phyloP scores from a whole-genome alignment of 2,113 vertebrate genomes.

The Odontesthes bonariensis region DNA sequence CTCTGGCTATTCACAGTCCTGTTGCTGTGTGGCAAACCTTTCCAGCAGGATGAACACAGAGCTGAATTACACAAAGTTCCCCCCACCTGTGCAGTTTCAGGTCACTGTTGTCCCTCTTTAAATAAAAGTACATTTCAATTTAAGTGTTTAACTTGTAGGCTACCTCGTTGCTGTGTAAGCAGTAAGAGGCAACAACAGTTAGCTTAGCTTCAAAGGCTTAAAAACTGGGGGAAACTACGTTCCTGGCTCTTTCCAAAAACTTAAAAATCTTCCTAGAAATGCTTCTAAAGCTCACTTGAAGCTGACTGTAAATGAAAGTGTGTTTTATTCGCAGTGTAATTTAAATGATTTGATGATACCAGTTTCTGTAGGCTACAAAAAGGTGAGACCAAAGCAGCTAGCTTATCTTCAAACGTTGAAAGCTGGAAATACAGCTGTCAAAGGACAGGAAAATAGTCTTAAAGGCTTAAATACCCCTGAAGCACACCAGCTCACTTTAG shows the following conservation, averaged over 20 bases:
- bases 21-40: conserved; percentile 61
- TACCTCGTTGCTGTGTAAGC: too few relatives aligned
- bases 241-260: not conserved
- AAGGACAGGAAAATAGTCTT: too few relatives aligned
- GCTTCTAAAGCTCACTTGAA: not conserved
- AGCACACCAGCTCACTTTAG: too few relatives aligned
- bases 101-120: not conserved
- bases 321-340: not conserved
- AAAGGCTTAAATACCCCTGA: too few relatives aligned
- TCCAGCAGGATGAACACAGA: conserved; percentile 7
- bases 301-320: not conserved
- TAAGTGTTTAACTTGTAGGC: too few relatives aligned
- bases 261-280: not conserved
- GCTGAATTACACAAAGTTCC: not conserved
- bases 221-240: too few relatives aligned
- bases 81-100: not conserved
- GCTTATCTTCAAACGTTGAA: too few relatives aligned
- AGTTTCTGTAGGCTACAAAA: not conserved
- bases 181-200: not conserved
- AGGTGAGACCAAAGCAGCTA: not conserved
- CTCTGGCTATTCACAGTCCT: conserved; percentile 60
- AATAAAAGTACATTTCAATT: not conserved
- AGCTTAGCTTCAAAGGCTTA: not conserved
- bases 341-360: not conserved
- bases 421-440: too few relatives aligned